Conservation (phyloP, 1,140 invertebrate genomes). For the Sarcophaga bullata region DNA sequence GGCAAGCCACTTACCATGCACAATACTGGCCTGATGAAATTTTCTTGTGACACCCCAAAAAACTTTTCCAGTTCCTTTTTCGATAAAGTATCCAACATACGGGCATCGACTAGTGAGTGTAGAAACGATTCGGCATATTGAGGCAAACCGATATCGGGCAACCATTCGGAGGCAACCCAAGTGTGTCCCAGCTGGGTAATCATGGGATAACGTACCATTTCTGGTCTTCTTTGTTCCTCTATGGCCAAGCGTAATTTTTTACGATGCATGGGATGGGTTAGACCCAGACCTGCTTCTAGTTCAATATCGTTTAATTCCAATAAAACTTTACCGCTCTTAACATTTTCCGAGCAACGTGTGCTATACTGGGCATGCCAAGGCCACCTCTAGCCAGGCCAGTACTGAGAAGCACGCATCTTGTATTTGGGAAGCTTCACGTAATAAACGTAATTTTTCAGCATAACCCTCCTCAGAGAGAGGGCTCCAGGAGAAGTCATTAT, state of each 20-base stretch:
- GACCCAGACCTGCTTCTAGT: constrained; percentile 85
- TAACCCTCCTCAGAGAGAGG: constrained; percentile 86
- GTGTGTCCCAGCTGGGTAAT: constrained; percentile 87
- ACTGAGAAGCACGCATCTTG: constrained; percentile 92
- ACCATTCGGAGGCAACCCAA: constrained; percentile 92
- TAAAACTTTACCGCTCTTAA: constrained; percentile 94
- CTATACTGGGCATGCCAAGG: constrained; percentile 95
- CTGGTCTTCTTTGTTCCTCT: constrained; percentile 88
- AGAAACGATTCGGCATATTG: constrained; percentile 90
- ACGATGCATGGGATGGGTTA: constrained; percentile 89
- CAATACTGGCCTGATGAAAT: constrained; percentile 92
- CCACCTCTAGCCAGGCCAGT: constrained; percentile 92
- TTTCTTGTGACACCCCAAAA: constrained; percentile 88
- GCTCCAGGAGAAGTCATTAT: constrained; percentile 72
- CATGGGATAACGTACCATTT: constrained; percentile 85
- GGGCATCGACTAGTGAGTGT: constrained; percentile 89
- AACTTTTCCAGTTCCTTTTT: constrained; percentile 95
- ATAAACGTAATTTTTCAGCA: constrained; percentile 80
- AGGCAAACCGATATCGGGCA: constrained; percentile 88
- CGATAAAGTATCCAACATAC: constrained; percentile 89
- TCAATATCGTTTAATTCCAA: constrained; percentile 90
- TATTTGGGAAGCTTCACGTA: constrained; percentile 85
- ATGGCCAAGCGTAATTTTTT: constrained; percentile 94
- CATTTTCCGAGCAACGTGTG: constrained; percentile 87
- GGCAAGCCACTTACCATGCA: constrained; percentile 73